Percentiles rank a stretch among this genome's conserved stretches.
These are phyloP conservation scores for Ptilorrhoa leucosticta DNA, from an alignment of 2,113 vertebrate species.

Conservation along the genomic window DNA sequence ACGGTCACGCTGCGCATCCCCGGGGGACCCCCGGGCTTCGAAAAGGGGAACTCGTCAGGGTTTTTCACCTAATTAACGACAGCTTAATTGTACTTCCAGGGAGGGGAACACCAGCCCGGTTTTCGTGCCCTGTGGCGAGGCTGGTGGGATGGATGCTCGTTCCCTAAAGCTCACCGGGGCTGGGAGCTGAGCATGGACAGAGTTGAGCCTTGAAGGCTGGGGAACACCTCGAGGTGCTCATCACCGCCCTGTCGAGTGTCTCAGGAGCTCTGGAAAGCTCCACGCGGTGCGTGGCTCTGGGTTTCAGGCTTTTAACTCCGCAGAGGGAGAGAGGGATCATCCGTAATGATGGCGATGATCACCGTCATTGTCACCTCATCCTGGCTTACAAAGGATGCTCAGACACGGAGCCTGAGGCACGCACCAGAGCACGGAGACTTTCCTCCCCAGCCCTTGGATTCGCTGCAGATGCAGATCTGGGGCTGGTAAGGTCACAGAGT, in stretches of 20 bases:
- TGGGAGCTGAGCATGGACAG: background rate
- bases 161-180: background rate
- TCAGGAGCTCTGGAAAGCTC: background rate
- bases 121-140: fast-evolving
- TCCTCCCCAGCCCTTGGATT: background rate
- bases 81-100: fast-evolving
- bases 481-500: background rate
- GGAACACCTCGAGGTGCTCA: fast-evolving
- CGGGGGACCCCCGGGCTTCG: background rate
- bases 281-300: fast-evolving
- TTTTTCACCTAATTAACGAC: background rate
- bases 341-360: background rate
- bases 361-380: background rate
- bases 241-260: fast-evolving
- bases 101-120: fast-evolving
- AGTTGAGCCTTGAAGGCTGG: background rate
- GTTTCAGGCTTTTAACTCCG: background rate
- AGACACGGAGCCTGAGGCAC: fast-evolving
- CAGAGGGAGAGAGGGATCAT: background rate
- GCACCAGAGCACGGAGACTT: fast-evolving
- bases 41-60: background rate
- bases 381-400: background rate
- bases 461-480: background rate
- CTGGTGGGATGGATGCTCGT: fast-evolving
- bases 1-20: fast-evolving